phyloP scores from a whole-genome alignment of 2,113 vertebrate species.

The Chlorodrepanis virens region DNA sequence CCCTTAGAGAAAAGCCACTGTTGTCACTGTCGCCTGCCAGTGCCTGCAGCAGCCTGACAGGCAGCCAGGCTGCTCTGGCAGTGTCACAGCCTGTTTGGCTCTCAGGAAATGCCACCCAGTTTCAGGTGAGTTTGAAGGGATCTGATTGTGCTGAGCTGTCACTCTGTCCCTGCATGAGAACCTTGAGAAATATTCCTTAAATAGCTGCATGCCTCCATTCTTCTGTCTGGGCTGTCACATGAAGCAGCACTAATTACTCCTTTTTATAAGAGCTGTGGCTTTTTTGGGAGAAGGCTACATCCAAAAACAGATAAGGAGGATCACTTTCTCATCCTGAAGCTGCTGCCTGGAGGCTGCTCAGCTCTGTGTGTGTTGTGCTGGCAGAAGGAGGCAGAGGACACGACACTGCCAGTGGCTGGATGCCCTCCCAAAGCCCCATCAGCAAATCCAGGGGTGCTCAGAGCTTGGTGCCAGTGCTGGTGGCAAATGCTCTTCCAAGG shows the following conservation, averaged over 20 bases:
- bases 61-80: not conserved
- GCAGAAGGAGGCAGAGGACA: not conserved
- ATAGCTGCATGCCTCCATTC: not conserved
- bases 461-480: not conserved
- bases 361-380: accelerated
- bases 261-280: not conserved
- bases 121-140: not conserved
- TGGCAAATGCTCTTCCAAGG: not conserved
- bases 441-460: not conserved
- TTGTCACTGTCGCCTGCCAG: accelerated
- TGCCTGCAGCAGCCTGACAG: not conserved
- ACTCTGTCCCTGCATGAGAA: not conserved
- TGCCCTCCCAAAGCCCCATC: not conserved
- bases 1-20: not conserved
- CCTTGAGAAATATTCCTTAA: not conserved
- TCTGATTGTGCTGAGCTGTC: not conserved
- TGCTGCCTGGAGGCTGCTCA: not conserved
- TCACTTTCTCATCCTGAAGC: accelerated
- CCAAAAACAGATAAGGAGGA: not conserved
- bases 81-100: not conserved
- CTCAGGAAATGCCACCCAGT: not conserved
- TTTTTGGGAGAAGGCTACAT: not conserved
- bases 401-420: accelerated
- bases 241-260: not conserved
- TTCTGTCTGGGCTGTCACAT: not conserved